These are phyloP conservation scores for Romanogobio albipinnatus DNA, from an alignment of 2,113 vertebrate genomes.

Conservation along the genomic window DNA sequence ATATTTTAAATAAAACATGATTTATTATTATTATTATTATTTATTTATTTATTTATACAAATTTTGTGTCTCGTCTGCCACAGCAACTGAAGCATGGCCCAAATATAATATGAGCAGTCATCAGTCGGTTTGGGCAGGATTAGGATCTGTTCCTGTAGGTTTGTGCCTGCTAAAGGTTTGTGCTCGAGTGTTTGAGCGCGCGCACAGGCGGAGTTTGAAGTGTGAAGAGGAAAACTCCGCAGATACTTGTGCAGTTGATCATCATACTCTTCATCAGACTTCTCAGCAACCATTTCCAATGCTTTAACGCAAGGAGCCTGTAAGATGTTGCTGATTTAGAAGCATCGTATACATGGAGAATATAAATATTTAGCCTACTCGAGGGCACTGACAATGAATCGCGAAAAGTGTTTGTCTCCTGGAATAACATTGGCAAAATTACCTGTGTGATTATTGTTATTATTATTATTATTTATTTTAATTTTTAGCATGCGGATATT, in stretches of 20 bases:
- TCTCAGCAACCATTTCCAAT: neutral
- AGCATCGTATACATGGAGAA: neutral
- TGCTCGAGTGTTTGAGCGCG: too few species aligned
- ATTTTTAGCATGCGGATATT: neutral
- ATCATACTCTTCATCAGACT: neutral
- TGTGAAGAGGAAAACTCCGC: neutral
- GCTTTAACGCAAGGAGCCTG: neutral
- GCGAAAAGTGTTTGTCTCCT: neutral
- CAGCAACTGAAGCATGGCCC: too few species aligned
- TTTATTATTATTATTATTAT: too few species aligned
- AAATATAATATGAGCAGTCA: too few species aligned
- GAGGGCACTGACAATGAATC: neutral
- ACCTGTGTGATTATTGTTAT: neutral
- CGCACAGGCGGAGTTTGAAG: neutral
- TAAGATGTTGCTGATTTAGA: neutral
- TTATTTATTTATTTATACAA: too few species aligned
- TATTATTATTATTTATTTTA: neutral
- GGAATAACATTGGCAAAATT: neutral
- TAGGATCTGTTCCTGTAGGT: too few species aligned
- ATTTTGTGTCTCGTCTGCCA: too few species aligned
- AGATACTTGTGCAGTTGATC: neutral
- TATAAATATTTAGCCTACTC: neutral
- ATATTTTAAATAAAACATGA: too few species aligned
- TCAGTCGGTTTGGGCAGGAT: too few species aligned
- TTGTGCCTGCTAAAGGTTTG: too few species aligned